phyloP scores from a whole-genome alignment of 2,797 vertebrate genomes.

The Heliangelus exortis region DNA sequence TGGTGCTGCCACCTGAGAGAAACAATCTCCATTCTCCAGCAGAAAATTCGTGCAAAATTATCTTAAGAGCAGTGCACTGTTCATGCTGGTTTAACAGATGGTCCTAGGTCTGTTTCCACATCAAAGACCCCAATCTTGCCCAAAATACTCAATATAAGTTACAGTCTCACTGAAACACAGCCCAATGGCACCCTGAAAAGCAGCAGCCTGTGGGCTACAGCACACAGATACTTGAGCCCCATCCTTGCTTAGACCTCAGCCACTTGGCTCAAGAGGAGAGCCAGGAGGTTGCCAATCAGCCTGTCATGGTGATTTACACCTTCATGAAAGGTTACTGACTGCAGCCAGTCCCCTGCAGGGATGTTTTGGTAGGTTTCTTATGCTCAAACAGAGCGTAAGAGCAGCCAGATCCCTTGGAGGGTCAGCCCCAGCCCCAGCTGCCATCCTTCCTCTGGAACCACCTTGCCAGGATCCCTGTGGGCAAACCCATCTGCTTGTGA shows the following conservation, averaged over 20 bases:
- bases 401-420: neutral
- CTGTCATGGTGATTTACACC: neutral
- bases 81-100: neutral
- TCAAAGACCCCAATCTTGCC: neutral
- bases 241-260: neutral
- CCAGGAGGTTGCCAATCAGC: neutral
- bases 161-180: neutral
- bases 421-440: neutral
- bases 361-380: neutral
- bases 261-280: neutral
- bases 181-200: neutral
- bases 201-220: neutral
- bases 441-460: neutral
- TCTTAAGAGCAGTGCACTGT: neutral
- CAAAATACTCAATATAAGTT: neutral
- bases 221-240: fast-evolving
- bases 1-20: neutral
- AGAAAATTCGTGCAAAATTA: neutral
- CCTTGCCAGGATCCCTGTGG: neutral
- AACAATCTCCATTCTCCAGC: neutral
- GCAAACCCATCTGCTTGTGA: neutral
- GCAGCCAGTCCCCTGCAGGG: fast-evolving
- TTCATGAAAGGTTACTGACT: neutral
- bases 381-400: fast-evolving
- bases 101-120: neutral